phyloP scores from a whole-genome alignment of 2,113 vertebrate species.

The Cranoglanis bouderius region DNA sequence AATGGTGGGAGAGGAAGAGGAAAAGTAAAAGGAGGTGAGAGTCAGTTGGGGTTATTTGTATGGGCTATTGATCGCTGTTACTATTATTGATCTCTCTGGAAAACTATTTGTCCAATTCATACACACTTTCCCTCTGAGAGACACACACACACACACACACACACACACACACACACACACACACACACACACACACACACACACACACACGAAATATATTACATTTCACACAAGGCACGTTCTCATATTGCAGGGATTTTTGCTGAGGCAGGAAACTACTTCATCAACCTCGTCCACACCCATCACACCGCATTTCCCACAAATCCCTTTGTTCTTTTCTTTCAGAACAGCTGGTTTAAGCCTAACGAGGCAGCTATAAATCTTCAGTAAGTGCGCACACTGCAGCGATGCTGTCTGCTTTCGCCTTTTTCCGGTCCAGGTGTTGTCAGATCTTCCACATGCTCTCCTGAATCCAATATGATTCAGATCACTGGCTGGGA shows the following conservation, averaged over 20 bases:
- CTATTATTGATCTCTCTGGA: conserved; percentile 21
- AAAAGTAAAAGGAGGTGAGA: conserved; percentile 1
- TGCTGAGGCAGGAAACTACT: conserved; percentile 10
- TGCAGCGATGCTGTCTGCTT: background rate
- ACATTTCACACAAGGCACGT: background rate
- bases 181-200: background rate
- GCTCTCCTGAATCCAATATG: background rate
- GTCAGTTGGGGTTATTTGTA: background rate
- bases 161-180: background rate
- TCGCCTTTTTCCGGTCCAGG: background rate
- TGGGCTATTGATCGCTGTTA: conserved; percentile 23
- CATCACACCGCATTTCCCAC: conserved; percentile 22
- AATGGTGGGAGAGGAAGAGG: conserved; percentile 28
- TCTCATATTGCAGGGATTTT: conserved; percentile 12
- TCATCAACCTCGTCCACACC: background rate
- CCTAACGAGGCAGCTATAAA: conserved; percentile 21
- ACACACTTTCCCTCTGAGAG: background rate
- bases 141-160: background rate
- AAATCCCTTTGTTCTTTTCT: conserved; percentile 3
- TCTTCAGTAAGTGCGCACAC: background rate
- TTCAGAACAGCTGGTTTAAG: conserved; percentile 22
- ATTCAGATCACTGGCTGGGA: background rate
- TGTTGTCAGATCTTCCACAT: conserved; percentile 14
- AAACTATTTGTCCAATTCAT: conserved; percentile 15
- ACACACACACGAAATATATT: background rate